Percentiles rank a stretch among this genome's conserved stretches.
phyloP scores from a whole-genome alignment of 1,140 invertebrate species.

The Leptinotarsa defecta region DNA sequence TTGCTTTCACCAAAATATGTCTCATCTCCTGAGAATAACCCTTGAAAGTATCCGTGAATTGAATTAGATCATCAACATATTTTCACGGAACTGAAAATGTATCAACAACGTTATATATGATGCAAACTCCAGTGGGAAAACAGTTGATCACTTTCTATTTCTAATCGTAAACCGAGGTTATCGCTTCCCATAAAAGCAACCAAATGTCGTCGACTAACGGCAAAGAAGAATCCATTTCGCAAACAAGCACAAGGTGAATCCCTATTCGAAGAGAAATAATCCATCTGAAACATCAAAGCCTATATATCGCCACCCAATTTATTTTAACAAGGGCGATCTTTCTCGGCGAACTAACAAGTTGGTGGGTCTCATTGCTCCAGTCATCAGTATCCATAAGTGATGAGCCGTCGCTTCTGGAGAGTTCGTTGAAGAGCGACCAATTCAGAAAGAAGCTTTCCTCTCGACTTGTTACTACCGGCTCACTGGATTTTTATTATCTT shows the following conservation, averaged over 20 bases:
- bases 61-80: no score
- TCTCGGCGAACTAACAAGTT: constrained; percentile 44
- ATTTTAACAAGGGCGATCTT: constrained; percentile 53
- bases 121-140: no score
- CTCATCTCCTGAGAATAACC: no score
- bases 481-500: constrained; percentile 45
- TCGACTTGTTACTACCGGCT: constrained; percentile 38
- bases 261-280: constrained; percentile 20
- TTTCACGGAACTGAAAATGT: no score
- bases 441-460: constrained; percentile 42
- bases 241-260: constrained; percentile 14
- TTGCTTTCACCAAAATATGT: no score
- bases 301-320: constrained; percentile 48
- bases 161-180: background rate
- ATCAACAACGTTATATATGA: no score
- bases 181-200: background rate
- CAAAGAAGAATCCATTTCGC: background rate
- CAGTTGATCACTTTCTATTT: no score
- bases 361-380: constrained; percentile 58
- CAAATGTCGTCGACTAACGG: background rate
- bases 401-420: constrained; percentile 49
- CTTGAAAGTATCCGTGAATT: no score
- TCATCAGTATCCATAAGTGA: constrained; percentile 68
- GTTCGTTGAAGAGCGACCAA: constrained; percentile 42
- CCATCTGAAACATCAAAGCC: constrained; percentile 38